Evolutionary conservation across 2,113 vertebrate species (phyloP).

Genomic region (Prochilodus magdalenae): DNA sequence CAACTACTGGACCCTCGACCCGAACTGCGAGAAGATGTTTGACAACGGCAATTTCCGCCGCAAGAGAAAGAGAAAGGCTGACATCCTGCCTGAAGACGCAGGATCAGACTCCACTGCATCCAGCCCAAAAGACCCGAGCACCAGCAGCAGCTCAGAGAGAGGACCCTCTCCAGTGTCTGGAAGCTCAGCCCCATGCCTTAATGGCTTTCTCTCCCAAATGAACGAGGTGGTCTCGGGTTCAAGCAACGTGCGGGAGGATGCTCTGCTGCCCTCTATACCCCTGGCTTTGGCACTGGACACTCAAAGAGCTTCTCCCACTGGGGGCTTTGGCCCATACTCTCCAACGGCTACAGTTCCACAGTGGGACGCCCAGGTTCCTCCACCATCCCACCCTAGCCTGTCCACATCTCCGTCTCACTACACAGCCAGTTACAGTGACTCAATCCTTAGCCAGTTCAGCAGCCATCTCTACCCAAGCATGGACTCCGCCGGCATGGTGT

Average conservation of each 20-base stretch:
- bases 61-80: constrained; percentile 91
- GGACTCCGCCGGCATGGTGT: constrained; percentile 69
- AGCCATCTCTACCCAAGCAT: constrained; percentile 78
- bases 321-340: constrained; percentile 77
- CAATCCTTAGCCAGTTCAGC: constrained; percentile 80
- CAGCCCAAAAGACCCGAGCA: constrained; percentile 70
- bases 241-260: constrained; percentile 64
- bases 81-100: constrained; percentile 63
- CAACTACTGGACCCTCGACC: constrained; percentile 97
- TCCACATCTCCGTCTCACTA: constrained; percentile 69
- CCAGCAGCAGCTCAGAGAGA: constrained; percentile 67
- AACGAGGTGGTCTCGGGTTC: constrained; percentile 76
- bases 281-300: constrained; percentile 76
- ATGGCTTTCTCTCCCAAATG: constrained; percentile 82
- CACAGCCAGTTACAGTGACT: constrained; percentile 75
- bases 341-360: constrained; percentile 76
- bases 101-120: constrained; percentile 76
- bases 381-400: constrained; percentile 44
- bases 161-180: constrained; percentile 65
- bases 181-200: constrained; percentile 72
- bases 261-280: constrained; percentile 65
- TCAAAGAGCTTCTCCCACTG: constrained; percentile 76
- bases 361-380: constrained; percentile 68
- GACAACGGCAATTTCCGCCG: constrained; percentile 96
- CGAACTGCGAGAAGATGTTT: constrained; percentile 97